Percentiles rank a stretch among this genome's conserved stretches.
These are phyloP conservation scores for Labeo rohita DNA, from an alignment of 2,113 vertebrate species.

Conservation along the genomic window DNA sequence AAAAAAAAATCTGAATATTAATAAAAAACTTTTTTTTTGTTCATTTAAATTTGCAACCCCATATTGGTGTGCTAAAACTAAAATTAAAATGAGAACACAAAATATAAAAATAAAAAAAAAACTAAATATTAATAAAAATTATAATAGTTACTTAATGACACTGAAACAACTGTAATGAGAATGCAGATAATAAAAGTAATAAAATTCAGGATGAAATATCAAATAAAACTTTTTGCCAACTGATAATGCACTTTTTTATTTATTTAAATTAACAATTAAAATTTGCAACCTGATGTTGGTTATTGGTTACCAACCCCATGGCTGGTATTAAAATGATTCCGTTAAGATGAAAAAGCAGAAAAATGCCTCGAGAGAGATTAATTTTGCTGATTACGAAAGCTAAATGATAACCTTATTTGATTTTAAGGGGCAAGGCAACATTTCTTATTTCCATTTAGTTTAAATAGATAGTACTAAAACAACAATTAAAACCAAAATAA, in stretches of 20 bases:
- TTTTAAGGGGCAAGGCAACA: conserved; percentile 57
- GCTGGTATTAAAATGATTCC: not conserved
- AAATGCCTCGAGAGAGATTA: conserved; percentile 48
- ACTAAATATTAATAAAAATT: too few relatives aligned
- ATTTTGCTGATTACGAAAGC: conserved; percentile 69
- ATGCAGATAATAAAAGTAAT: too few relatives aligned
- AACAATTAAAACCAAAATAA: not conserved
- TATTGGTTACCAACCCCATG: too few relatives aligned
- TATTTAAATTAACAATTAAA: too few relatives aligned
- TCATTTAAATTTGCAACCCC: too few relatives aligned
- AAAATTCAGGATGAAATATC: too few relatives aligned
- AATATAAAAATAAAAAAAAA: too few relatives aligned
- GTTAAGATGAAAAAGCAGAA: not conserved
- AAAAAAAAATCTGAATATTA: too few relatives aligned
- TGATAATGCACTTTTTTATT: not conserved
- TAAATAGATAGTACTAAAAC: not conserved
- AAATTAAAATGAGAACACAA: not conserved
- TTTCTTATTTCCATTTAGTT: not conserved
- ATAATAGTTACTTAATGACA: too few relatives aligned
- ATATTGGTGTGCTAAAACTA: not conserved
- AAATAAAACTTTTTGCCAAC: not conserved
- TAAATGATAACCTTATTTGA: conserved; percentile 70
- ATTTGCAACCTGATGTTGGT: not conserved
- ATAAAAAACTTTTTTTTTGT: too few relatives aligned
- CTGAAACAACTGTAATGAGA: too few relatives aligned